Evolutionary conservation across 1,140 invertebrate species (phyloP).

Genomic region (Lasioglossum albipes): DNA sequence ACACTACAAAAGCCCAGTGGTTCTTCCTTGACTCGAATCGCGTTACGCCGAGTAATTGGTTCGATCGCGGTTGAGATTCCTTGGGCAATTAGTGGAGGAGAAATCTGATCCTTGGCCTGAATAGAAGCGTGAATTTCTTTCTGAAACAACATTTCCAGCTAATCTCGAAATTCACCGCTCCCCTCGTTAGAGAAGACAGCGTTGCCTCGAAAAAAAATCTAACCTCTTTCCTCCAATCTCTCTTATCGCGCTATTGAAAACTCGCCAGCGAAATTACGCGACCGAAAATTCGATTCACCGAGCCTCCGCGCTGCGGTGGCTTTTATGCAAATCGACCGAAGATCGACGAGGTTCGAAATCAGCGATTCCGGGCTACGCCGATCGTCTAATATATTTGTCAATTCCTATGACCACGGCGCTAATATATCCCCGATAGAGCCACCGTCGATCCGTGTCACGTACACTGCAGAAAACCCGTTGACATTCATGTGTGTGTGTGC

Average conservation of each 20-base stretch:
- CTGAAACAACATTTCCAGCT: background rate
- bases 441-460: background rate
- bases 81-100: background rate
- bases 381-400: background rate
- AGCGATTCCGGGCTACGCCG: background rate
- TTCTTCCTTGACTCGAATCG: background rate
- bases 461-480: background rate
- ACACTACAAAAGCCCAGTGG: background rate
- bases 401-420: background rate
- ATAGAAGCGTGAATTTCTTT: background rate
- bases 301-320: background rate
- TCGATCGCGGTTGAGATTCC: background rate
- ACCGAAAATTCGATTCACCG: background rate
- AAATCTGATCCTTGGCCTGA: slow-evolving; percentile 13
- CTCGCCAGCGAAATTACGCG: background rate
- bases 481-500: background rate
- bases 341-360: background rate
- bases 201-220: too few relatives aligned
- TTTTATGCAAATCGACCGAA: background rate
- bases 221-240: too few relatives aligned
- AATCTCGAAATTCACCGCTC: too few relatives aligned
- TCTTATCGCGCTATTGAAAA: too few relatives aligned
- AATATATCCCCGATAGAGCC: background rate
- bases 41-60: background rate
- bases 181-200: too few relatives aligned